These are phyloP conservation scores for Helarctos malayanus DNA, from an alignment of 2,797 vertebrate species.

Conservation along the genomic window DNA sequence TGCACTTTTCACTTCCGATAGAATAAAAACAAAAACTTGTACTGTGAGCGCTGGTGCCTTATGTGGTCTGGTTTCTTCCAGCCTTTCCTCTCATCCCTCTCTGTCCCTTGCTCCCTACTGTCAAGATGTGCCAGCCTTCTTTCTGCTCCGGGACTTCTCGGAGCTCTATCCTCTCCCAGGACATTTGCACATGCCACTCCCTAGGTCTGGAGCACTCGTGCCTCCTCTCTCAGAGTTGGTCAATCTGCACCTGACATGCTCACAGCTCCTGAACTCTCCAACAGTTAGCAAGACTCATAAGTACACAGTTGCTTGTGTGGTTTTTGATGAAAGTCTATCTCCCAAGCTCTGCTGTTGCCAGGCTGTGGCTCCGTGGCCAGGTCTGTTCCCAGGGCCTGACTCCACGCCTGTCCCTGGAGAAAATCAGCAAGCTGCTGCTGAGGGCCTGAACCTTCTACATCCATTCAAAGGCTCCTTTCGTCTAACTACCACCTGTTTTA, in stretches of 20 bases:
- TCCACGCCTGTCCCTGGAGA: neutral
- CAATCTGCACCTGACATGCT: neutral
- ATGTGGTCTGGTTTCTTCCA: neutral
- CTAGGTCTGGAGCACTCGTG: accelerated
- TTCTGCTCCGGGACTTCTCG: neutral
- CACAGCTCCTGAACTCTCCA: neutral
- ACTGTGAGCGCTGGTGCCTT: neutral
- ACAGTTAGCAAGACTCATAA: neutral
- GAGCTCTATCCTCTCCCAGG: neutral
- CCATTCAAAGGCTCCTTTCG: neutral
- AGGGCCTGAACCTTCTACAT: neutral
- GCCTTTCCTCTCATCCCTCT: neutral
- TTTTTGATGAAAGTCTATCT: neutral
- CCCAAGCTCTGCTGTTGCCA: accelerated
- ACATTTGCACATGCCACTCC: neutral
- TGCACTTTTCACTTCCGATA: neutral
- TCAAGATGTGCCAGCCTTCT: neutral
- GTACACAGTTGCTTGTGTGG: neutral
- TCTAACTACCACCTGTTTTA: neutral
- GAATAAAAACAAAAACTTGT: neutral
- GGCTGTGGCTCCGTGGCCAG: accelerated
- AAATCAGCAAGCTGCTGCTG: neutral
- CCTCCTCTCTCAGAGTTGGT: neutral
- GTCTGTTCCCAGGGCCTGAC: neutral
- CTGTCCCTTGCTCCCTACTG: neutral